Base-by-base conservation (phyloP, 2,888 invertebrate genomes). In the Nudaria mundana region DNA sequence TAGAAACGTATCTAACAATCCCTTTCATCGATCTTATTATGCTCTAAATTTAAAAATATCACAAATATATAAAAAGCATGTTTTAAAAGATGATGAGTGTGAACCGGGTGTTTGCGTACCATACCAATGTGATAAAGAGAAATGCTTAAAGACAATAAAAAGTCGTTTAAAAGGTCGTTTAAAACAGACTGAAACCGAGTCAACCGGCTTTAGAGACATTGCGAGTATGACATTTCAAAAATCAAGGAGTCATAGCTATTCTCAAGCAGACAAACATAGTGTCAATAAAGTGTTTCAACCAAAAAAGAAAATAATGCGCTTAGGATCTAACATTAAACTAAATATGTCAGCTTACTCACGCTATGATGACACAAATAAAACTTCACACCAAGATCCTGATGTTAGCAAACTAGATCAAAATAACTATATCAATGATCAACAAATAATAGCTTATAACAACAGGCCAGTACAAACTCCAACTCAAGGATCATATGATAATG, bases 141-240 rank as follows among this genome's bases (percentile, higher is more conserved):
- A 53, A 1, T 61, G 61, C 25, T 26, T 45, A 6, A 37, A 46
- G 13, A 46, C 40, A 48, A 39, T 50, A 5, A 46, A 50, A 30
- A 30, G 28, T 4, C 30, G 16, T 3, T 15, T 36, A 1, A 30
- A 25, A 25, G 10, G n/a, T 14, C 16, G 29, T 2, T n/a, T n/a
- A n/a, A 40, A 34, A 14, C 24, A 33, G 11, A 33, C 32, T 10
- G 32, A 15, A 6, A 24, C 32, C 4, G 24, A 33, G 6, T 3
- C 2, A 5, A 3, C 15, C 4, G 15, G 15, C 7, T 24, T 11
- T 11, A 24, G 3, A 15, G 24, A 14, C 15, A 7, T 15, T 1
- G 3, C 15, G 10, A 33, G 32, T 23, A 33, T 33, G 32, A 33
- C 32, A 4, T 5, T 14, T 11, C 23, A 14, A 22, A 24, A 8